Base-by-base conservation (phyloP, 2,113 vertebrate species). In the Anarhynchus alexandrinus region DNA sequence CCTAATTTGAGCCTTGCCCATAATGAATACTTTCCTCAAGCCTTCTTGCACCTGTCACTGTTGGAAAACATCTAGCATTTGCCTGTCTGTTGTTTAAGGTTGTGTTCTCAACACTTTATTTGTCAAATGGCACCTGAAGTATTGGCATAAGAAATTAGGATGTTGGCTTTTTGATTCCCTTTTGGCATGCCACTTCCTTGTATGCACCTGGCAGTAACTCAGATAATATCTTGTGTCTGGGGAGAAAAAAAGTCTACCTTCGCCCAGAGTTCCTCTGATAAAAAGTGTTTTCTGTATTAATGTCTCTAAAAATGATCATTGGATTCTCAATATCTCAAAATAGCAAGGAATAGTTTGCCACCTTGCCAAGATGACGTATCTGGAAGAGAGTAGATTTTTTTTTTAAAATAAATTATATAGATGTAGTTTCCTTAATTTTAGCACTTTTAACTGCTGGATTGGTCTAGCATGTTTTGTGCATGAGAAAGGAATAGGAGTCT, bases 21-120 rank as follows among this genome's bases (percentile, higher is more conserved):
- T 97, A 97, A 98, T 97, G 92, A 97, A 93, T 78, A 90, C 93
- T 97, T 97, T 97, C 43, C 82, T 98, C 82, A 94, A 95, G 95
- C 79, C 79, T 97, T 85, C 96, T 97, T 97, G 95, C 98, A 98
- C 97, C 98, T 98, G 98, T 97, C 88, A 26, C 66, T 96, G 93
- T 95, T 97, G 78, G 95, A 94, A 97, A 98, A 92, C 34, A 57
- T 96, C 81, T 96, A 86, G 85, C 94, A 96, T 77, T 84, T 1
- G 76, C 58, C 90, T 95, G 83, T 72, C 85, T 84, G 69, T 86
- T 95, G 86, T 84, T 96, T 96, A 83, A 94, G 67, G 65, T 71
- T 95, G 80, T 66, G 8, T 93, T 97, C 86, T 93, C 84, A 87
- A 82, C 90, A 72, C 30, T 66, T 71, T 62, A 36, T 96, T 93